Base-by-base conservation (phyloP, 2,888 invertebrate genomes). In the Pheosia gnoma region DNA sequence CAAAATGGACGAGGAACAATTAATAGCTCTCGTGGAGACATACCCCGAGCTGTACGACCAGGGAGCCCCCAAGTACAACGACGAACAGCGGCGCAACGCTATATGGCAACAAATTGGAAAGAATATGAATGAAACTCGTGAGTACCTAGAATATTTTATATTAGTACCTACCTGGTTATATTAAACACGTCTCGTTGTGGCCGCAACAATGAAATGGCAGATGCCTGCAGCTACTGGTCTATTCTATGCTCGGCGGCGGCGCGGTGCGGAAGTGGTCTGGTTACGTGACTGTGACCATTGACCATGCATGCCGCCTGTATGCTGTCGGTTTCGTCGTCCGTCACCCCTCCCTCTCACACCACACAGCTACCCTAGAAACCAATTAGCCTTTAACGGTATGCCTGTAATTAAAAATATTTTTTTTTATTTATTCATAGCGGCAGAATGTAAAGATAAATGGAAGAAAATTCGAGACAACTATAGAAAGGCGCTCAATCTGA, bases 381-480 rank as follows among this genome's bases (percentile, higher is more conserved):
- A 25, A 25, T 25, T 25, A 25, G 25, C 25, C 25, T 25, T 25
- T 25, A 25, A 25, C 25, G 25, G 25, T 25, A 25, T 25, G 25
- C 25, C 25, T 25, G 25, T 25, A 25, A 25, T 25, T 25, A 25
- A 25, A 25, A 25, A 25, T 25, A 0, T 43, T 9, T n/a, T 47
- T 47, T 5, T 47, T 11, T n/a, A 47, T 47, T 47, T 43, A 1
- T 43, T 47, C n/a, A n/a, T n/a, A 47, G 47, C 47, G 47, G 47
- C 47, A 4, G 47, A 51, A 25, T 57, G 57, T 45, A 57, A 45
- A 41, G 43, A 43, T 10, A 57, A 57, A 57, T 57, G 57, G 57
- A 57, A 41, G 11, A 57, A 45, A 5, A 38, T 57, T 10, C 57
- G 57, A 10, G 57, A 57, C 6, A 57, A 57, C 57, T 57, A 43